These are phyloP conservation scores for Copidosoma aretas DNA, from an alignment of 2,888 invertebrate species.

Conservation along the genomic window DNA sequence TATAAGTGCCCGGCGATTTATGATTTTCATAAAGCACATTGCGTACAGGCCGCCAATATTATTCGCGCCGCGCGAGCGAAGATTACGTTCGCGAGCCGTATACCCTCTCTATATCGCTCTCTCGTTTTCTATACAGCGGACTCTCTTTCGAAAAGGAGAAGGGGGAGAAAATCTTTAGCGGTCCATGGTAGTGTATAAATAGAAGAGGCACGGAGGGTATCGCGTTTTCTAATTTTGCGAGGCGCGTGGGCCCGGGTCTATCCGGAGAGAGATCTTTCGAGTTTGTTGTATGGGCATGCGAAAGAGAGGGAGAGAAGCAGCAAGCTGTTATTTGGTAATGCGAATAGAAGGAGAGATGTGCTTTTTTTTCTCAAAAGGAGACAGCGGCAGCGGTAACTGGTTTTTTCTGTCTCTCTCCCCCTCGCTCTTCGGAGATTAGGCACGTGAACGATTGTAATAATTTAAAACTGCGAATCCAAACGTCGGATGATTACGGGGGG, in stretches of 20 bases:
- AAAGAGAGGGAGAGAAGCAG: constrained; percentile 14
- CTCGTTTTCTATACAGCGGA: background rate
- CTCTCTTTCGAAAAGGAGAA: too few species aligned
- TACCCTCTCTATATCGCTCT: constrained; percentile 10
- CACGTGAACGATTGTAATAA: too few species aligned
- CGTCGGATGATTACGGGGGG: too few species aligned
- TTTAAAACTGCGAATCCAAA: too few species aligned
- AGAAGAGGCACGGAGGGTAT: constrained; percentile 25
- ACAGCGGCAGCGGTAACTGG: too few species aligned
- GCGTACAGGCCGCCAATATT: constrained; percentile 23
- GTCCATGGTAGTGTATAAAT: constrained; percentile 16
- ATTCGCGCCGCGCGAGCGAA: constrained; percentile 4
- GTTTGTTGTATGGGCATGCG: constrained; percentile 12
- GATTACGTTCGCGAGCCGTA: constrained; percentile 18
- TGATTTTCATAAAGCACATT: constrained; percentile 39
- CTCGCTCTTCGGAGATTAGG: too few species aligned
- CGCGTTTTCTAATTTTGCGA: constrained; percentile 37
- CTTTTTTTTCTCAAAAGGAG: too few species aligned
- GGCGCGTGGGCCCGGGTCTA: constrained; percentile 19
- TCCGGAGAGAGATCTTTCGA: constrained; percentile 13
- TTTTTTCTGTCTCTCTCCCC: too few species aligned
- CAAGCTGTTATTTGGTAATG: constrained; percentile 10
- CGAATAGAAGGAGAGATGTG: too few species aligned
- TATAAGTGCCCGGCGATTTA: constrained; percentile 38
- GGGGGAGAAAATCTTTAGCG: too few species aligned